A percentile compares a stretch with the other conserved stretches of the same genome.
These are phyloP conservation scores for Erythrolamprus reginae DNA, from an alignment of 2,113 vertebrate genomes.

Conservation along the genomic window DNA sequence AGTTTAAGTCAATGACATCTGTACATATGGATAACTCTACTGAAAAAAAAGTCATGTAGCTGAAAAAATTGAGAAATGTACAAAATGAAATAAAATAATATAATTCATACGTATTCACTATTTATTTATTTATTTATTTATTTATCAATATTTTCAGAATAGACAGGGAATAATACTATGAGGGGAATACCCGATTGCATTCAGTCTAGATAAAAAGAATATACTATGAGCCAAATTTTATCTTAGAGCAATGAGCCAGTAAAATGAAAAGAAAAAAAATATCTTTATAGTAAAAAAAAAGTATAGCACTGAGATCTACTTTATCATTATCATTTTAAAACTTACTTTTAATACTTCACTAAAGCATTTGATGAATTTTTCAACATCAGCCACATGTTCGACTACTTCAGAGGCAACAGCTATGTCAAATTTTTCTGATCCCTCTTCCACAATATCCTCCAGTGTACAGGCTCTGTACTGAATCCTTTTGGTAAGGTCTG, in stretches of 20 bases:
- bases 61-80: not conserved
- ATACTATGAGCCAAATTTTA: not conserved
- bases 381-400: slow-evolving; percentile 89
- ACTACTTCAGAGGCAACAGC: slow-evolving; percentile 93
- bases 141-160: not conserved
- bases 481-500: slow-evolving; percentile 71
- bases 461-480: slow-evolving; percentile 80
- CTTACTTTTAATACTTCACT: slow-evolving; percentile 85
- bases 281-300: not conserved
- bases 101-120: not conserved
- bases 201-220: not conserved
- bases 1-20: not conserved
- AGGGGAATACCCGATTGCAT: not conserved
- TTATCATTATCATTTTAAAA: not conserved
- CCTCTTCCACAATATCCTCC: slow-evolving; percentile 80
- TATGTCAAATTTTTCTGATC: slow-evolving; percentile 77
- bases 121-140: no score
- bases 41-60: not conserved
- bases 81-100: not conserved
- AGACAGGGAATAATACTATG: not conserved
- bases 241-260: not conserved
- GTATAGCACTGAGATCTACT: not conserved
- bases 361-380: slow-evolving; percentile 84
- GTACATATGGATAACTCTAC: not conserved
- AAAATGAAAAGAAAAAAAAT: not conserved